Conservation (phyloP, 2,888 invertebrate species). For the Tenodera sinensis region DNA sequence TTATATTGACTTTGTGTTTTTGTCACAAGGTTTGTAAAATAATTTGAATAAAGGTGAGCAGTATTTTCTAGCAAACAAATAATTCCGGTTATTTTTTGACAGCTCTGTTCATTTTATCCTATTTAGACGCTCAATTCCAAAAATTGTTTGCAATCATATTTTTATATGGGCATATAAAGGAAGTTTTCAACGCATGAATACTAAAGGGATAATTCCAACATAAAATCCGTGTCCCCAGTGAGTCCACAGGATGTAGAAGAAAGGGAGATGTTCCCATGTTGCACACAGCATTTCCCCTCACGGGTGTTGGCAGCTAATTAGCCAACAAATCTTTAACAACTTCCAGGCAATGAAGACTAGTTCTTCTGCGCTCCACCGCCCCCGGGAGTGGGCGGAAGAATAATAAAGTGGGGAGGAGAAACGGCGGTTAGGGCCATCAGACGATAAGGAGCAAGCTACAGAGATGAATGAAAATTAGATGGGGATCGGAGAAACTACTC, state of each 20-base stretch:
- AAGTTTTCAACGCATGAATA: too few species aligned
- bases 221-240: too few species aligned
- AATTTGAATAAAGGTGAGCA: too few species aligned
- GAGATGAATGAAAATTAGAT: background rate
- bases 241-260: background rate
- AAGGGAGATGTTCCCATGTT: background rate
- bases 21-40: too few species aligned
- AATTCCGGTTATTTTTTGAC: too few species aligned
- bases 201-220: too few species aligned
- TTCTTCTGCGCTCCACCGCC: background rate
- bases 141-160: too few species aligned
- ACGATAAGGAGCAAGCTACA: background rate
- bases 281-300: constrained; percentile 14
- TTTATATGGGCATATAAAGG: too few species aligned
- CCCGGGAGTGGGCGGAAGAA: background rate
- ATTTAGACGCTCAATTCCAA: too few species aligned
- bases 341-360: constrained; percentile 20
- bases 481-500: background rate
- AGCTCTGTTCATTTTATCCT: too few species aligned
- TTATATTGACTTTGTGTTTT: too few species aligned
- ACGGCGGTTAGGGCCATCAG: background rate
- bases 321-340: constrained; percentile 34
- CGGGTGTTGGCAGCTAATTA: constrained; percentile 33
- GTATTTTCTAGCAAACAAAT: too few species aligned
- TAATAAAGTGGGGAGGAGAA: background rate